Conservation (phyloP, 2,888 invertebrate species). For the Rutpela maculata region DNA sequence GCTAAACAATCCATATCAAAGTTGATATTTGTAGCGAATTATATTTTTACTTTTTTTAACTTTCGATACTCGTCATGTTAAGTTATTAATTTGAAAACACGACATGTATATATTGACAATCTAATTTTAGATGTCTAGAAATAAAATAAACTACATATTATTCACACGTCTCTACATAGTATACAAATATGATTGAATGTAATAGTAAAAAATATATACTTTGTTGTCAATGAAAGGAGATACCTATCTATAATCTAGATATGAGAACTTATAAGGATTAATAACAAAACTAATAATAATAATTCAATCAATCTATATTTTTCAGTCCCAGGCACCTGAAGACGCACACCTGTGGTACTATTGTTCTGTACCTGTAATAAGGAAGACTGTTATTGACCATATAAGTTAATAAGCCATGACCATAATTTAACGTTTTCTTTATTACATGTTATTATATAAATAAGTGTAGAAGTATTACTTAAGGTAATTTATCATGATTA, state of each 20-base stretch:
- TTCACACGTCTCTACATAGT: neutral
- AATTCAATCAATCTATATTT: neutral
- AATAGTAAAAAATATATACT: neutral
- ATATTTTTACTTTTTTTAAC: neutral
- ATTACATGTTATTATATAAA: constrained; percentile 27
- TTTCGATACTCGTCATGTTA: neutral
- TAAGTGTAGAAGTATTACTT: constrained; percentile 3
- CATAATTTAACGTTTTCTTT: constrained; percentile 17
- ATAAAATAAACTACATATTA: neutral
- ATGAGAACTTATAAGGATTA: neutral
- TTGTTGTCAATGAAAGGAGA: constrained; percentile 2
- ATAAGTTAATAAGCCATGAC: constrained; percentile 24
- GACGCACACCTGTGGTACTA: constrained; percentile 15
- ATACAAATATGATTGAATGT: neutral
- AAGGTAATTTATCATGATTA: neutral
- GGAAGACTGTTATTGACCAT: constrained; percentile 24
- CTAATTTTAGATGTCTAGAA: too few relatives aligned
- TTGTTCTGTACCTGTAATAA: constrained; percentile 9
- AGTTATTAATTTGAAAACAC: neutral
- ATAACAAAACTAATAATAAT: neutral
- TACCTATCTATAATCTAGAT: neutral
- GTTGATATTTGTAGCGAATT: neutral
- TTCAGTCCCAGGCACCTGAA: neutral
- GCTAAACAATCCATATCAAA: neutral
- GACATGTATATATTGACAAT: too few relatives aligned